Base-by-base conservation (phyloP, 2,888 invertebrate genomes). In the Vesta saturnalis region DNA sequence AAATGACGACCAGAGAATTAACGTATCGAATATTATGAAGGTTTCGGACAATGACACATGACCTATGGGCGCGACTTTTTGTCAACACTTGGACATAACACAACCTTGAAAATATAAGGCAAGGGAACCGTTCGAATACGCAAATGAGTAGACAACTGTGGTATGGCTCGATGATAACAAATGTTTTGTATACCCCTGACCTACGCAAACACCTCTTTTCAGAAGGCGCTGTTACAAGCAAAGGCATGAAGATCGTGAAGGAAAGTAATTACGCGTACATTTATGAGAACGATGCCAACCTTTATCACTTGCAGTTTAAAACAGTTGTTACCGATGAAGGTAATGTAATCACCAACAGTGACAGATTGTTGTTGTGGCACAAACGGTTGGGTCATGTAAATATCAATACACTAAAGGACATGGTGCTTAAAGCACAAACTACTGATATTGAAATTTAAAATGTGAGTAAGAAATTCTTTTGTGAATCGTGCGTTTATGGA, bases 151-250 rank as follows among this genome's bases (percentile, higher is more conserved):
- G 69, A 77, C 55, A 72, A 71, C 14, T 72, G 65, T 80, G 79
- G 78, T 56, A 67, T 18, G 46, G 66, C 18, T 55, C 72, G 2
- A 15, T 54, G 1, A 71, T 80, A 19, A 60, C 72, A 1, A 68
- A 77, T 70, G 74, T 77, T 35, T 57, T 77, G 64, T 80, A 78
- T 73, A 76, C 82, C 2, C 81, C 79, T 8, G 70, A 69, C 0
- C 67, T 82, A n/a, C 52, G 70, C 12, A 77, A 77, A 70, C 81
- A 82, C 60, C 58, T 82, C 8, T 80, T 82, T 61, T 82, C 80
- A 0, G 80, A 81, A 67, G 81, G 80, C 0, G 75, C 61, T 0
- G 63, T 73, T 1, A 78, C 75, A 1, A 69, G 73, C 10, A 76
- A 77, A 69, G 76, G 76, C 0, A 77, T 78, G 69, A 43, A 23